Evolutionary conservation across 1,140 invertebrate genomes (phyloP).

Genomic region (Batillaria attramentaria): DNA sequence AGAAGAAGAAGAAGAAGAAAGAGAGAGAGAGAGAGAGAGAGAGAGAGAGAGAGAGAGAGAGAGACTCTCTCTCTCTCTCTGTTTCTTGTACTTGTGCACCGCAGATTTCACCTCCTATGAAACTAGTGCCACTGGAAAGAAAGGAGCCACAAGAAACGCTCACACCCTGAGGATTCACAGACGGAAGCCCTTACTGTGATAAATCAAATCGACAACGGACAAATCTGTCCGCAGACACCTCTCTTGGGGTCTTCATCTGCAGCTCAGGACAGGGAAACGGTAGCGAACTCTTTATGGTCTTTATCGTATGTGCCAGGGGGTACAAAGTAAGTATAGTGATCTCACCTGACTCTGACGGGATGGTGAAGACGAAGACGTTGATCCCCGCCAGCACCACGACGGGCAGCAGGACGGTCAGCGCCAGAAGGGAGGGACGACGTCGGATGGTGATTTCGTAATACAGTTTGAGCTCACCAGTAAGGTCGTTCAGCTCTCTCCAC

Average conservation of each 20-base stretch:
- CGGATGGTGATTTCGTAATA: slow-evolving; percentile 10
- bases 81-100: not conserved
- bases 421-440: slow-evolving; percentile 7
- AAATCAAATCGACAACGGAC: not conserved
- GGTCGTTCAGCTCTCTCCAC: too few species aligned
- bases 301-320: too few species aligned
- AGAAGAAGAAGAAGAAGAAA: too few species aligned
- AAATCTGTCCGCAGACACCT: too few species aligned
- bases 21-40: too few species aligned
- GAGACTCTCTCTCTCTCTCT: not conserved
- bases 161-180: not conserved
- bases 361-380: slow-evolving; percentile 34
- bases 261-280: too few species aligned
- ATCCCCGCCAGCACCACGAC: slow-evolving; percentile 19
- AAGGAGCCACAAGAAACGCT: not conserved
- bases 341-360: slow-evolving; percentile 34
- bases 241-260: too few species aligned
- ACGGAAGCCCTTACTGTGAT: not conserved
- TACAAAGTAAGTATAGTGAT: too few species aligned
- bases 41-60: slow-evolving; percentile 1
- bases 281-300: too few species aligned
- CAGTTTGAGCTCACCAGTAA: not conserved
- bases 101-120: not conserved
- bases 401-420: slow-evolving; percentile 31
- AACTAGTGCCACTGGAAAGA: not conserved